Evolutionary conservation across 2,113 vertebrate genomes (phyloP).

Genomic region (Ageneiosus marmoratus): DNA sequence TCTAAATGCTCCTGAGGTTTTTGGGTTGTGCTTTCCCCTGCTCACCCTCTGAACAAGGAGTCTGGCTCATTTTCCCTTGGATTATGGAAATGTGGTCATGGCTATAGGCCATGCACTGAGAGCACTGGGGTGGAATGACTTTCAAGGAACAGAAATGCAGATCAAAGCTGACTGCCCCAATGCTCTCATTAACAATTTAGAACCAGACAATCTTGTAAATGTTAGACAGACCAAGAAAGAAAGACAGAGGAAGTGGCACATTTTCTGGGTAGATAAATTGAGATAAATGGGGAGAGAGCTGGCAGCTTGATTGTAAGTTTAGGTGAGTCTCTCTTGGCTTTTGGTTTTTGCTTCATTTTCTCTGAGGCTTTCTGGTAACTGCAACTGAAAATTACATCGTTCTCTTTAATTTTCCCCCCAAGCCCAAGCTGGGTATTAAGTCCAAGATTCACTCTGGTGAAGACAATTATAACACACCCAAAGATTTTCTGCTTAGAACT

Average conservation of each 20-base stretch:
- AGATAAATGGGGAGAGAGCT: conserved; percentile 17
- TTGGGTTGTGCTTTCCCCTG: conserved; percentile 53
- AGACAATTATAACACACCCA: conserved; percentile 35
- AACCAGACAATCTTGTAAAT: conserved; percentile 23
- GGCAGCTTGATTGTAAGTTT: conserved; percentile 38
- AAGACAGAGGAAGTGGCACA: conserved; percentile 16
- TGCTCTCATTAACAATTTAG: conserved; percentile 30
- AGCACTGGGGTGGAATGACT: conserved; percentile 23
- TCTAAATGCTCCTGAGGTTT: conserved; percentile 65
- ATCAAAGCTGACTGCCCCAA: conserved; percentile 21
- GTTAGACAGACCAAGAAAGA: conserved; percentile 14
- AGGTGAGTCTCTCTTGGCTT: conserved; percentile 33
- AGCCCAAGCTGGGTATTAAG: conserved; percentile 24
- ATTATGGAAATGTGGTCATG: conserved; percentile 55
- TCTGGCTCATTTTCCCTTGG: conserved; percentile 41
- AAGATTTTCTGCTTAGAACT: conserved; percentile 41
- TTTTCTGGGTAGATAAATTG: conserved; percentile 9
- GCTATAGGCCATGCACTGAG: conserved; percentile 37
- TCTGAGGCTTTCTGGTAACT: conserved; percentile 34
- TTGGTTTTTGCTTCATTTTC: conserved; percentile 33
- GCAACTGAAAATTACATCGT: conserved; percentile 32
- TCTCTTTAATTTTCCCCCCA: conserved; percentile 46
- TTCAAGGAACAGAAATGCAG: conserved; percentile 10
- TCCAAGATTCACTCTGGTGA: conserved; percentile 34
- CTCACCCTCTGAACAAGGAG: conserved; percentile 38